Percentiles rank a stretch among this genome's conserved stretches.
Conservation (phyloP, 2,797 vertebrate species). For the Arremon aurantiirostris region DNA sequence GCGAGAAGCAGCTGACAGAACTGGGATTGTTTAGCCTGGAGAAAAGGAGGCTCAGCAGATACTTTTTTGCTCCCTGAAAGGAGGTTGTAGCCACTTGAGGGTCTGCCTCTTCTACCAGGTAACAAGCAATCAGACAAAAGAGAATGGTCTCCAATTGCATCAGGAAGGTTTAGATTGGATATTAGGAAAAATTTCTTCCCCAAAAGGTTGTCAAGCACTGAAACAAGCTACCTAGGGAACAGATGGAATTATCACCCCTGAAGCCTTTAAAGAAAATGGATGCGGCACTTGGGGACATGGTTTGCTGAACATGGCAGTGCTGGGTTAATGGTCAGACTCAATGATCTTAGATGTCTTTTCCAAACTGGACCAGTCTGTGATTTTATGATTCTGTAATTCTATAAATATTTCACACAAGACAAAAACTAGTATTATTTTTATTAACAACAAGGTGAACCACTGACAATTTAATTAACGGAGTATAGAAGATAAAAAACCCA, state of each 20-base stretch:
- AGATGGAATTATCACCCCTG: background rate
- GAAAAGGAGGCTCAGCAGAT: background rate
- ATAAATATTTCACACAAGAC: background rate
- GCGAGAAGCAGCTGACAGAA: background rate
- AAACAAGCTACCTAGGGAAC: background rate
- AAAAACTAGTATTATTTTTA: background rate
- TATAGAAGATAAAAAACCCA: background rate
- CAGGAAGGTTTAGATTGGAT: background rate
- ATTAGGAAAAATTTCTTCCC: background rate
- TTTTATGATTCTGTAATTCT: background rate
- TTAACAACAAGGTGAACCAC: background rate
- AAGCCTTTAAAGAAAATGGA: background rate
- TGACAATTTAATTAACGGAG: background rate
- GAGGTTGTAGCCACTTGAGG: background rate
- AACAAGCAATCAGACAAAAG: background rate
- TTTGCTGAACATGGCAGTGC: rapidly evolving
- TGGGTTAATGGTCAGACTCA: background rate
- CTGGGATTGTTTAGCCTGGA: background rate
- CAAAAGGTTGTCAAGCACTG: background rate
- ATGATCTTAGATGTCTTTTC: background rate
- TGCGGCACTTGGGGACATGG: background rate
- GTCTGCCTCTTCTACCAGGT: background rate
- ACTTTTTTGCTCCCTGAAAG: background rate
- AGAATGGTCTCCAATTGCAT: background rate
- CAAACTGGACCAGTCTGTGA: background rate